Conservation (phyloP, 2,797 vertebrate species). For the Cetoscarus ocellatus region DNA sequence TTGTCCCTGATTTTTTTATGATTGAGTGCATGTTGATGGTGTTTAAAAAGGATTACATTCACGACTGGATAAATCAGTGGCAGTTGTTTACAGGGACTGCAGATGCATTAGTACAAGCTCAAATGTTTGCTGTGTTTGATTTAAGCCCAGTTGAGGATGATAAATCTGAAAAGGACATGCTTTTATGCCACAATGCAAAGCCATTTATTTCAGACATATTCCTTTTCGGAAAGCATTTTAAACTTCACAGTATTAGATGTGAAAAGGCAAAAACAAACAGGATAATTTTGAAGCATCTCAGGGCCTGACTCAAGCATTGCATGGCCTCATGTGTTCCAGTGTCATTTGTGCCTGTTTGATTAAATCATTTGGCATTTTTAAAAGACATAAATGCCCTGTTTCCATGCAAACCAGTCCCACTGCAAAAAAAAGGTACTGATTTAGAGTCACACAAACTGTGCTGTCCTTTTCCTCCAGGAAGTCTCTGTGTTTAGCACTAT, state of each 20-base stretch:
- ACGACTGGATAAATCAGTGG: not conserved
- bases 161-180: conserved; percentile 4
- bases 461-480: no score
- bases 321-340: no score
- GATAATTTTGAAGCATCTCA: no score
- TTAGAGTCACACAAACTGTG: no score
- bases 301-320: no score
- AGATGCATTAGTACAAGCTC: not conserved
- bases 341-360: no score
- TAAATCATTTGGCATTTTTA: no score
- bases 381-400: no score
- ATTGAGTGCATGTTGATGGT: not conserved
- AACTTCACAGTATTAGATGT: conserved; percentile 4
- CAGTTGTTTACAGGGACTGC: conserved; percentile 4
- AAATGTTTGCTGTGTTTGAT: conserved; percentile 2
- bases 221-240: not conserved
- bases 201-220: not conserved
- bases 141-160: not conserved
- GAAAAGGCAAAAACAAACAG: not conserved
- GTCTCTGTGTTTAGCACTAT: no score
- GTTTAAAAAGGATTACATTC: not conserved
- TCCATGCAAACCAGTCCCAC: no score
- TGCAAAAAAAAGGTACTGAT: no score
- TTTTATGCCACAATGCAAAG: not conserved
- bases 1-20: not conserved